Evolutionary conservation across 1,140 invertebrate genomes (phyloP), one percentile per base, ranked within the genome.

Genomic region (Halesus radiatus): DNA sequence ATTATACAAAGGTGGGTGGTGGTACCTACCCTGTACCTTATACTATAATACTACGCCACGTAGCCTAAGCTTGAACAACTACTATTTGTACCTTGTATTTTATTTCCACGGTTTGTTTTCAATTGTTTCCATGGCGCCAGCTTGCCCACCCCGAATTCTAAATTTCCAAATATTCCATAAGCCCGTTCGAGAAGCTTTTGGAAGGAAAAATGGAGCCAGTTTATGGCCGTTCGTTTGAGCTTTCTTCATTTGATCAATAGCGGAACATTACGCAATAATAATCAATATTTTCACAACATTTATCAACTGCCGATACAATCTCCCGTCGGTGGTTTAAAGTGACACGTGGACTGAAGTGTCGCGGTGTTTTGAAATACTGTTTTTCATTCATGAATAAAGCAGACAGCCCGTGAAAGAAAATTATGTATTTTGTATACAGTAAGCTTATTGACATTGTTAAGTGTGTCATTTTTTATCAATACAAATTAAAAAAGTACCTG

Each of bases 111-210:
- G 81, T 82, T 82, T 80, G 81, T 82, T 82, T 82, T 76, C 78
- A 75, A 73, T 45, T 70, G 81, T 82, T 82, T 80, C 81, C 81
- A 82, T 82, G 81, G 78, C 81, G 81, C 81, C 81, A 76, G n/a
- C 23, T 58, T 72, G 20, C 74, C 78, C 78, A 23, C 75, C 76
- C 74, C 26, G 50, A 53, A 29, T 62, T 76, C 74, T 76, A 76
- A 76, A 76, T 76, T 76, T 22, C 37, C 22, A 62, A 76, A 45
- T 45, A 45, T 45, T 45, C 37, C 23, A 22, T 56, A 32, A 26
- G 45, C 56, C 58, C 20, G 32, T 37, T 26, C 53, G 52, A 29
- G 26, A 56, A 18, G 68, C 68, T 58, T 75, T 29, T 29, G 72
- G 22, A 20, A 54, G 22, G 22, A 75, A 76, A 76, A 62, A 76